Conservation (phyloP, 2,113 vertebrate genomes). For the Haemorhous mexicanus region DNA sequence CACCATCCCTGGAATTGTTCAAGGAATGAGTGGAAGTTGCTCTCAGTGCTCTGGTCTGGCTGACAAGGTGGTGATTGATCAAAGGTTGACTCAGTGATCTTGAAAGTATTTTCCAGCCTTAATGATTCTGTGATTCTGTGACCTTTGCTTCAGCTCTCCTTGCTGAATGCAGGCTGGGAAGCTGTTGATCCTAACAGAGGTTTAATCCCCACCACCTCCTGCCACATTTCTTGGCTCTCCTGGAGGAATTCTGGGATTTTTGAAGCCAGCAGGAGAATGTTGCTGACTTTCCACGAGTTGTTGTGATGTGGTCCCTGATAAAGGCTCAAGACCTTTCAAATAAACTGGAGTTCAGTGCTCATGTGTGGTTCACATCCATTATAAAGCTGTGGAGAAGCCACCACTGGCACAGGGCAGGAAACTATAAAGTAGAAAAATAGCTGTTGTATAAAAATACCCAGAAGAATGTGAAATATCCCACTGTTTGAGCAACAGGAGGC, state of each 20-base stretch:
- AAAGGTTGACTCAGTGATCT: neutral
- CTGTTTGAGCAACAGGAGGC: neutral
- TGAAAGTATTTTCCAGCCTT: neutral
- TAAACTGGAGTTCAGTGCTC: neutral
- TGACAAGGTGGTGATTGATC: neutral
- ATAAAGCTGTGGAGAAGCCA: neutral
- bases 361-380: fast-evolving
- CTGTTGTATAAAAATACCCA: neutral
- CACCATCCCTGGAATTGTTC: neutral
- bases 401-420: neutral
- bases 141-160: neutral
- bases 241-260: neutral
- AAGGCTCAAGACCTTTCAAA: neutral
- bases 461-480: neutral
- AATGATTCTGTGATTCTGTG: neutral
- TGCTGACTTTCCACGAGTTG: neutral
- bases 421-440: neutral
- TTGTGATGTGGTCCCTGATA: neutral
- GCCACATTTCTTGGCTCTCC: neutral
- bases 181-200: neutral
- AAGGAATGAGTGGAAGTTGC: neutral
- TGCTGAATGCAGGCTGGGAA: neutral
- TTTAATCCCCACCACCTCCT: neutral
- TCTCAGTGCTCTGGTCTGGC: neutral
- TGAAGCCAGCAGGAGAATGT: neutral